A percentile compares a stretch with the other conserved stretches of the same genome.
phyloP scores from a whole-genome alignment of 1,140 invertebrate genomes.

The Pachypeltis micranthus region DNA sequence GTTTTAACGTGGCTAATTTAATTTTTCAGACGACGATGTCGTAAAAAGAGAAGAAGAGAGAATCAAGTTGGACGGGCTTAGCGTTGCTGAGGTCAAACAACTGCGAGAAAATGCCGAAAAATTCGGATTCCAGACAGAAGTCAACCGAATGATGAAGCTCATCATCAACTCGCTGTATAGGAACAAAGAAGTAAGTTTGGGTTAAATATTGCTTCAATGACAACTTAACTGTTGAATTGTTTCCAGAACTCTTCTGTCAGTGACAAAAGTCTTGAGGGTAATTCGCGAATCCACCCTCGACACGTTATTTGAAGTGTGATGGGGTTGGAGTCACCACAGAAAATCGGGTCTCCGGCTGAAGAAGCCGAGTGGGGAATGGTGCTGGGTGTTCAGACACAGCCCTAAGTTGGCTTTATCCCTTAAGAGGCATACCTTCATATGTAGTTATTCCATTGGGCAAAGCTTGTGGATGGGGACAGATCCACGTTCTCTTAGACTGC shows the following conservation, averaged over 20 bases:
- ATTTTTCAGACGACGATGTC: slow-evolving; percentile 57
- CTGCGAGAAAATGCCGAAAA: slow-evolving; percentile 84
- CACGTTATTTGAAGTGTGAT: neutral
- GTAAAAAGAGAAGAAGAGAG: slow-evolving; percentile 86
- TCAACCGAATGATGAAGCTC: slow-evolving; percentile 99
- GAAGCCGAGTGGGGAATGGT: too few species aligned
- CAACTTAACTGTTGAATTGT: neutral
- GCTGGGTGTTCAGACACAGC: too few species aligned
- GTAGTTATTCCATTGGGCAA: too few species aligned
- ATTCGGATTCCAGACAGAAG: slow-evolving; percentile 89
- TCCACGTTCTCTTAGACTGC: too few species aligned
- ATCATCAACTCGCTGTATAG: slow-evolving; percentile 97
- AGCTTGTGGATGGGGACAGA: too few species aligned
- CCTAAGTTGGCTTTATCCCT: too few species aligned
- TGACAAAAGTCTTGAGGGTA: too few species aligned
- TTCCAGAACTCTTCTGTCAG: neutral
- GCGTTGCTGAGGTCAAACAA: slow-evolving; percentile 87
- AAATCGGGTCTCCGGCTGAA: too few species aligned
- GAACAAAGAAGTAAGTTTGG: slow-evolving; percentile 74
- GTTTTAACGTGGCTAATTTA: slow-evolving; percentile 13
- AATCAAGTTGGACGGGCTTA: slow-evolving; percentile 90
- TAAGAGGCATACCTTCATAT: too few species aligned
- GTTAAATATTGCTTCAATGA: neutral
- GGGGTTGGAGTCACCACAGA: too few species aligned
- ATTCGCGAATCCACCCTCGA: too few species aligned